These are phyloP conservation scores for Hylomyscus alleni DNA, from an alignment of 2,797 vertebrate species.

Conservation along the genomic window DNA sequence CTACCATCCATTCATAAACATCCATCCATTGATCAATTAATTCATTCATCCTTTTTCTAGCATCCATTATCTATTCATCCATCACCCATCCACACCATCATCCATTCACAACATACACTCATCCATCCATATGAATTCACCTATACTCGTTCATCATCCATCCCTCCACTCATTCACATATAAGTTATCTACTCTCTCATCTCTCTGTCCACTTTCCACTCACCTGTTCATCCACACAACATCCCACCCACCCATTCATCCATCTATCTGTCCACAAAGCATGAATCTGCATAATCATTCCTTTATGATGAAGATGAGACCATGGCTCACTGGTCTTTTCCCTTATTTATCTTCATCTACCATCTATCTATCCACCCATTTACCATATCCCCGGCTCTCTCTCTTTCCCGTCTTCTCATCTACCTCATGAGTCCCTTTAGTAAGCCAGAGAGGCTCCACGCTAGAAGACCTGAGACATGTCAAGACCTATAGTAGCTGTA, in stretches of 20 bases:
- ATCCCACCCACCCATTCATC: background rate
- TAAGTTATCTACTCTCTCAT: background rate
- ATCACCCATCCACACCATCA: background rate
- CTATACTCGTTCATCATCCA: too few species aligned
- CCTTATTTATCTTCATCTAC: background rate
- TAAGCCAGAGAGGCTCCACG: background rate
- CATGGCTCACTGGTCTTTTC: background rate
- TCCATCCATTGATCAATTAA: background rate
- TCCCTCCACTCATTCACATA: background rate
- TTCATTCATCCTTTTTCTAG: background rate
- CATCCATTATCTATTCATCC: too few species aligned
- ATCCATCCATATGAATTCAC: background rate
- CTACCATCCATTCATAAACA: too few species aligned
- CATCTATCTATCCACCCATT: background rate
- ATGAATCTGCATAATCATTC: background rate
- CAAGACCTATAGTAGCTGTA: background rate
- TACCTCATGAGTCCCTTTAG: background rate
- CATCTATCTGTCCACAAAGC: background rate
- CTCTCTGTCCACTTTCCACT: background rate
- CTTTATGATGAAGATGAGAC: background rate
- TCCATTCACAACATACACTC: background rate
- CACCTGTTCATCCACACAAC: background rate
- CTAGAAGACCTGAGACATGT: background rate
- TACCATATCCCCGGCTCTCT: background rate
- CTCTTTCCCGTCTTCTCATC: background rate